phyloP scores from a whole-genome alignment of 2,797 vertebrate genomes.

The Enoplosus armatus region DNA sequence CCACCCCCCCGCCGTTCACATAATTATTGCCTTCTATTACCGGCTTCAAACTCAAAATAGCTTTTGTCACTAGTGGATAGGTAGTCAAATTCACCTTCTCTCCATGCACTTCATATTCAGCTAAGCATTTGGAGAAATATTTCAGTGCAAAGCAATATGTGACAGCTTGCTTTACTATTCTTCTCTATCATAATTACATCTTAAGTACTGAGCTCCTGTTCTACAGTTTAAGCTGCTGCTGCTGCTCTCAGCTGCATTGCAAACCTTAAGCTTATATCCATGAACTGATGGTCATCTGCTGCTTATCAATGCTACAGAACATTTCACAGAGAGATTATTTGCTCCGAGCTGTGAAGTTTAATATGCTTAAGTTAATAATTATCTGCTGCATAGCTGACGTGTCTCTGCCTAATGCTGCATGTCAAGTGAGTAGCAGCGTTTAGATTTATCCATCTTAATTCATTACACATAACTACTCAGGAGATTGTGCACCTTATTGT shows the following conservation, averaged over 20 bases:
- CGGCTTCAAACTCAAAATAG: slow-evolving; percentile 1
- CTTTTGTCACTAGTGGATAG: slow-evolving; percentile 19
- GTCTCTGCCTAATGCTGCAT: slow-evolving; percentile 41
- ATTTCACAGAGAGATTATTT: slow-evolving; percentile 41
- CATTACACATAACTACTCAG: slow-evolving; percentile 25
- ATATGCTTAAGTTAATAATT: slow-evolving; percentile 57
- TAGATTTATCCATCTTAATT: slow-evolving; percentile 44
- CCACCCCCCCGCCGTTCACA: background rate
- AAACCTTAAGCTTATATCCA: slow-evolving; percentile 37
- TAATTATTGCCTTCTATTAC: slow-evolving; percentile 11
- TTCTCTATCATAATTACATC: slow-evolving; percentile 69
- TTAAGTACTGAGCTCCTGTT: slow-evolving; percentile 42
- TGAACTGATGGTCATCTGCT: slow-evolving; percentile 55
- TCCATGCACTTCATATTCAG: slow-evolving; percentile 12
- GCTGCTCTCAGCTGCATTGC: background rate
- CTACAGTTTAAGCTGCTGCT: slow-evolving; percentile 24
- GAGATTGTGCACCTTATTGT: slow-evolving; percentile 1
- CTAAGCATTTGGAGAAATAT: slow-evolving; percentile 18
- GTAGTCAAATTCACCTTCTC: slow-evolving; percentile 17
- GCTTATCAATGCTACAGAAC: slow-evolving; percentile 46
- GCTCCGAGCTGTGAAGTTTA: slow-evolving; percentile 27
- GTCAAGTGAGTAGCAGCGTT: slow-evolving; percentile 28
- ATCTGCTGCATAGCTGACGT: slow-evolving; percentile 42
- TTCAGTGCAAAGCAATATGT: slow-evolving; percentile 35
- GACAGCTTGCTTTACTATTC: slow-evolving; percentile 33